phyloP scores from a whole-genome alignment of 2,888 invertebrate species.

The Ctena decussata region DNA sequence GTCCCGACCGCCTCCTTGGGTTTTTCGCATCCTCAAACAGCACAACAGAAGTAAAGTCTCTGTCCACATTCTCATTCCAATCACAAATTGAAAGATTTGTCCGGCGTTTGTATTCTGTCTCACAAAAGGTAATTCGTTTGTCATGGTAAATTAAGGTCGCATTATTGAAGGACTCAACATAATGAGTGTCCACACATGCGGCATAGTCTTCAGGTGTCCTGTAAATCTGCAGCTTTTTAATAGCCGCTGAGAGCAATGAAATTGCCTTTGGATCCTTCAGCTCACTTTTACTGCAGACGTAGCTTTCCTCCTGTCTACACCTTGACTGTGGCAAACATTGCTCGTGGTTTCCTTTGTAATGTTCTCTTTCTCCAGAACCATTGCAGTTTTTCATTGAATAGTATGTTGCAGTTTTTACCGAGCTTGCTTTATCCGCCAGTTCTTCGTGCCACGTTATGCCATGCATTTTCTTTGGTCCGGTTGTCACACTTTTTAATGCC shows the following conservation, averaged over 20 bases:
- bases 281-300: not conserved
- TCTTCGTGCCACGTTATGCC: slow-evolving; percentile 34
- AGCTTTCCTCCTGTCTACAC: slow-evolving; percentile 1
- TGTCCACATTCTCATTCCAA: slow-evolving; percentile 10
- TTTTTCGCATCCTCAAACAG: not conserved
- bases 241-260: not conserved
- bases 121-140: not conserved
- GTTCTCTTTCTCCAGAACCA: slow-evolving; percentile 5
- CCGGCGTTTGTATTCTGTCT: not conserved
- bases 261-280: slow-evolving; percentile 13
- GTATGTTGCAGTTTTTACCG: slow-evolving; percentile 30
- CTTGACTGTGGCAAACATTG: not conserved
- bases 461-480: slow-evolving; percentile 14
- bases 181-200: slow-evolving; percentile 45
- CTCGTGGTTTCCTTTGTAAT: slow-evolving; percentile 35
- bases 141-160: not conserved
- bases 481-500: slow-evolving; percentile 22
- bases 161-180: slow-evolving; percentile 53
- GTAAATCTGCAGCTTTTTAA: slow-evolving; percentile 36
- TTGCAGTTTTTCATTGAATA: slow-evolving; percentile 34
- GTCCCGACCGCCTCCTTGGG: slow-evolving; percentile 14
- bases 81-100: not conserved
- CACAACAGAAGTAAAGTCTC: not conserved
- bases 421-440: slow-evolving; percentile 25
- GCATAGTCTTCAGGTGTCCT: slow-evolving; percentile 44